Evolutionary conservation across 2,797 vertebrate species (phyloP).

Genomic region (Aulostomus chinensis): DNA sequence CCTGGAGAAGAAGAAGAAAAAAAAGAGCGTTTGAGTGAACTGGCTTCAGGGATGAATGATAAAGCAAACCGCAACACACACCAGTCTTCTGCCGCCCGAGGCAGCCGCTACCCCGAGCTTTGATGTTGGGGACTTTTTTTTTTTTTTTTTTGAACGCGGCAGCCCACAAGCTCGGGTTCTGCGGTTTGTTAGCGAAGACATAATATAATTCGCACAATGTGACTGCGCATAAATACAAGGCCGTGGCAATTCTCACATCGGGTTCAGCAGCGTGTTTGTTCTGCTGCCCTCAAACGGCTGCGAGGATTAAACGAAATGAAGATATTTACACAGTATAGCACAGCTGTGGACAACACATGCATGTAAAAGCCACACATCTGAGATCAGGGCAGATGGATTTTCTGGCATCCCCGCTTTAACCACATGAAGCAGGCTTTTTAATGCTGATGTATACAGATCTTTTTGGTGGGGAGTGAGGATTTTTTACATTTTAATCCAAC

Average conservation of each 20-base stretch:
- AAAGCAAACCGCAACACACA: slow-evolving; percentile 53
- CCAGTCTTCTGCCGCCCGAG: slow-evolving; percentile 21
- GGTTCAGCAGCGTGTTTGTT: neutral
- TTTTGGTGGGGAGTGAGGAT: too few species aligned
- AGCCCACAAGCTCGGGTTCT: slow-evolving; percentile 17
- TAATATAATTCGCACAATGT: slow-evolving; percentile 12
- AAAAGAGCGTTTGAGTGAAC: slow-evolving; percentile 28
- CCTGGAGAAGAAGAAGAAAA: slow-evolving; percentile 71
- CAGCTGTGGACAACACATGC: too few species aligned
- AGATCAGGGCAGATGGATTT: too few species aligned
- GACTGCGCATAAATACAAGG: neutral
- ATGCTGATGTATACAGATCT: too few species aligned
- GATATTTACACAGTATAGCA: too few species aligned
- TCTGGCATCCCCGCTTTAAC: too few species aligned
- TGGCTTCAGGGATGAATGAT: slow-evolving; percentile 31
- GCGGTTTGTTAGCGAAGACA: slow-evolving; percentile 26
- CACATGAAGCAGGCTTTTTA: too few species aligned
- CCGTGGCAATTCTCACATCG: neutral
- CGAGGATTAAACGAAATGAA: too few species aligned
- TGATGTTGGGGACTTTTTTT: neutral
- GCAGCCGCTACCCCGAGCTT: slow-evolving; percentile 25
- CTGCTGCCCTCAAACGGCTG: neutral
- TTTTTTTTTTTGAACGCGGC: slow-evolving; percentile 25
- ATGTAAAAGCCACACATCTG: too few species aligned
- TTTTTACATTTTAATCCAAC: too few species aligned